Evolutionary conservation across 2,113 vertebrate species (phyloP).

Genomic region (Tor tambroides): DNA sequence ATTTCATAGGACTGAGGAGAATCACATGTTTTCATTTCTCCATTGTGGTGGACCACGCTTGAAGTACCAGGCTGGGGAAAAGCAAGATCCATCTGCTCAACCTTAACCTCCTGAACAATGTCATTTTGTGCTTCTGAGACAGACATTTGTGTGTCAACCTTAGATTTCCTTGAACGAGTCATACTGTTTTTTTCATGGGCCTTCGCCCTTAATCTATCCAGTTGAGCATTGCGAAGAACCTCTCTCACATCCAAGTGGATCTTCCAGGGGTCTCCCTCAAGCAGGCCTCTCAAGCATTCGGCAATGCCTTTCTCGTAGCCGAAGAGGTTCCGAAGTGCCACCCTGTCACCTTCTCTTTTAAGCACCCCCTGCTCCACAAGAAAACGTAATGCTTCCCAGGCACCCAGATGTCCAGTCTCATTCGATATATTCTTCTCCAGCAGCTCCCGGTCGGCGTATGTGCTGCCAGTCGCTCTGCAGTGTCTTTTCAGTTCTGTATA

Average conservation of each 20-base stretch:
- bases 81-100: neutral
- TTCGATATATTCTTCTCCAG: constrained; percentile 61
- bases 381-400: constrained; percentile 78
- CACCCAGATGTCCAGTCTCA: constrained; percentile 59
- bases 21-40: neutral
- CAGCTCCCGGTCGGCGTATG: constrained; percentile 68
- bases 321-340: constrained; percentile 75
- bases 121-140: neutral
- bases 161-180: neutral
- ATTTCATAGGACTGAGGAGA: neutral
- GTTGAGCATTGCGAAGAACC: constrained; percentile 59
- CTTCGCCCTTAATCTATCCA: neutral
- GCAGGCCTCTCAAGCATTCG: constrained; percentile 64
- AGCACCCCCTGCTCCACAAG: constrained; percentile 74
- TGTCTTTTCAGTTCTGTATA: constrained; percentile 75
- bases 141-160: neutral
- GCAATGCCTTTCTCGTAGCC: constrained; percentile 78
- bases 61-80: neutral
- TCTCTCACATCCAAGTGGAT: constrained; percentile 71
- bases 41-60: neutral
- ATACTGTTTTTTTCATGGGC: neutral
- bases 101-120: neutral
- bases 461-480: constrained; percentile 77
- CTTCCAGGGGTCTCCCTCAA: constrained; percentile 62
- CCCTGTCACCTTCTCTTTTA: constrained; percentile 60